phyloP scores from a whole-genome alignment of 2,888 invertebrate species.

The Clivina fossor region DNA sequence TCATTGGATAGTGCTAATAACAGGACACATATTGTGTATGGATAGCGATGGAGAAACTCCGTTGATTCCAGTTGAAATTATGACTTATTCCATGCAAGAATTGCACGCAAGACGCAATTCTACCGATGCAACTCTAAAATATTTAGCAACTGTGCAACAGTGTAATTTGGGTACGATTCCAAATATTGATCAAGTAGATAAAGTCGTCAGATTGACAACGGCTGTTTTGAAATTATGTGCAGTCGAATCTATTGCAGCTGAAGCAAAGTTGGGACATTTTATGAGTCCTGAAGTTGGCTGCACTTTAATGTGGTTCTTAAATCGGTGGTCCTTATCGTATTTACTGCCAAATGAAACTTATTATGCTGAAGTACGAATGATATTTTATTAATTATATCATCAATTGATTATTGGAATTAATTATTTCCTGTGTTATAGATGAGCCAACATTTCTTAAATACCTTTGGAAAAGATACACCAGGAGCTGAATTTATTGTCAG shows the following conservation, averaged over 20 bases:
- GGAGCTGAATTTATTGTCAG: slow-evolving; percentile 64
- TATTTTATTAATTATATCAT: slow-evolving; percentile 27
- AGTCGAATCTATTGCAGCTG: slow-evolving; percentile 72
- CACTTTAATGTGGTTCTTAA: slow-evolving; percentile 77
- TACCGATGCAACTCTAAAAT: slow-evolving; percentile 50
- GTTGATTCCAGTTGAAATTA: slow-evolving; percentile 66
- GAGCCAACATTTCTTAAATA: slow-evolving; percentile 61
- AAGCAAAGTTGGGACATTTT: slow-evolving; percentile 65
- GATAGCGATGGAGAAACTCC: slow-evolving; percentile 68
- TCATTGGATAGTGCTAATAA: slow-evolving; percentile 84
- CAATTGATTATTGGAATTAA: slow-evolving; percentile 39
- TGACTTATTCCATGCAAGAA: slow-evolving; percentile 61
- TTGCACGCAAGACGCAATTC: slow-evolving; percentile 46
- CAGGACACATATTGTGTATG: slow-evolving; percentile 68
- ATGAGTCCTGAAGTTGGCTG: slow-evolving; percentile 80
- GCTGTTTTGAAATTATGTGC: slow-evolving; percentile 73
- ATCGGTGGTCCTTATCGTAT: slow-evolving; percentile 75
- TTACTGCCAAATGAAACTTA: slow-evolving; percentile 64
- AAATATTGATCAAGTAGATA: slow-evolving; percentile 53
- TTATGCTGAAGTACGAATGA: slow-evolving; percentile 58
- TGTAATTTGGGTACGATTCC: slow-evolving; percentile 49
- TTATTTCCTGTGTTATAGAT: slow-evolving; percentile 52
- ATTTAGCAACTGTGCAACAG: slow-evolving; percentile 33
- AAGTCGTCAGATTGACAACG: slow-evolving; percentile 64
- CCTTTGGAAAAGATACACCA: slow-evolving; percentile 68